phyloP scores from a whole-genome alignment of 1,140 invertebrate genomes.

The Papilio helenus region DNA sequence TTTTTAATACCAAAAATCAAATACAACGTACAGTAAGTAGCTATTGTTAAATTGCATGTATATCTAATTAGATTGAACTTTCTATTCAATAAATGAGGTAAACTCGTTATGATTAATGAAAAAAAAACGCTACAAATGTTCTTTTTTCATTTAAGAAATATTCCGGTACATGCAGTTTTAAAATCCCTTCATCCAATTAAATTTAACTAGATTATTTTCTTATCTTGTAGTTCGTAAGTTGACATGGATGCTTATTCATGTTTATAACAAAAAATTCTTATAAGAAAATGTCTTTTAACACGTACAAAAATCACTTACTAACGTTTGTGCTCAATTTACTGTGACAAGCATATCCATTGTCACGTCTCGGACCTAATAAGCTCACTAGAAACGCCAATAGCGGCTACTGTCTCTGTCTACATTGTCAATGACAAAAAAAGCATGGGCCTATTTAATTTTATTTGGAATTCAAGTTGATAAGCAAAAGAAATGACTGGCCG shows the following conservation, averaged over 20 bases:
- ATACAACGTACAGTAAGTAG: neutral
- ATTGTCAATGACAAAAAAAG: neutral
- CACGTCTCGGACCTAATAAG: constrained; percentile 14
- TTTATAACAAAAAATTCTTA: constrained; percentile 7
- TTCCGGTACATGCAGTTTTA: neutral
- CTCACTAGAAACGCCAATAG: constrained; percentile 1
- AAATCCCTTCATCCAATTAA: neutral
- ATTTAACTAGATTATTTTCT: neutral
- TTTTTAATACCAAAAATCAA: neutral
- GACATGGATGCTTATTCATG: neutral
- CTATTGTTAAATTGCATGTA: neutral
- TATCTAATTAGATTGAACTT: neutral
- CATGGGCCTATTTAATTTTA: constrained; percentile 7
- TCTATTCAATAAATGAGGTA: neutral
- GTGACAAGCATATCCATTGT: constrained; percentile 23
- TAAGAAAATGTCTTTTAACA: constrained; percentile 10
- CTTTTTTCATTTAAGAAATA: neutral
- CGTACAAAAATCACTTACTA: constrained; percentile 21
- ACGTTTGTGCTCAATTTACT: constrained; percentile 19
- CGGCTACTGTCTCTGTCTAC: neutral
- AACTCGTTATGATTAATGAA: too few relatives aligned
- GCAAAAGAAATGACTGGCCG: neutral
- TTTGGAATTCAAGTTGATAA: constrained; percentile 10
- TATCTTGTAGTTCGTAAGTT: neutral
- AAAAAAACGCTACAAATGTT: neutral